These are phyloP conservation scores for Aphelenchoides fujianensis DNA, from an alignment of 1,140 invertebrate genomes.

Conservation along the genomic window DNA sequence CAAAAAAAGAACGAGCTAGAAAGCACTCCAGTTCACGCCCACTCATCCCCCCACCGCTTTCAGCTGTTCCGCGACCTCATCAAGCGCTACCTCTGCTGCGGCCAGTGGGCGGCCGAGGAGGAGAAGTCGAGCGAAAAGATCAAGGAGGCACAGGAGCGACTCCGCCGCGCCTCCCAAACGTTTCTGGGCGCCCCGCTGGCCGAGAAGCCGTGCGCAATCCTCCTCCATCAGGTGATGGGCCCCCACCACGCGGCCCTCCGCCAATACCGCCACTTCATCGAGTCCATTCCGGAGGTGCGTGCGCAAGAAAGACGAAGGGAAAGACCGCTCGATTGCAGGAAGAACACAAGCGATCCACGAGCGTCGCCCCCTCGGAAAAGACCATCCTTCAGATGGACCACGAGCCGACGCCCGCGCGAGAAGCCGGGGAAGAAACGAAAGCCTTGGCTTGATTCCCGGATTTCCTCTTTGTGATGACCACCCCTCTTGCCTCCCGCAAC, in stretches of 20 bases:
- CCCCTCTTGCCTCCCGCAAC: too few species aligned
- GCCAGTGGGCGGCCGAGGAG: constrained; percentile 7
- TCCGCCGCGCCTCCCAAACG: constrained; percentile 32
- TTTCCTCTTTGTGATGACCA: too few species aligned
- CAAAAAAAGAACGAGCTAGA: background rate
- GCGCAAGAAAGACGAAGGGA: too few species aligned
- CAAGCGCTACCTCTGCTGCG: constrained; percentile 36
- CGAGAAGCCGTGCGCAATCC: background rate
- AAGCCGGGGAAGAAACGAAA: too few species aligned
- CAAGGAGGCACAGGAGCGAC: constrained; percentile 37
- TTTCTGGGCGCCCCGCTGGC: constrained; percentile 32
- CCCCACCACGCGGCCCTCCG: background rate
- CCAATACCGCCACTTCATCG: background rate
- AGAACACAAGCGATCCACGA: background rate
- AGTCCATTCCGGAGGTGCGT: constrained; percentile 7
- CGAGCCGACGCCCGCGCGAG: too few species aligned
- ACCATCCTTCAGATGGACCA: background rate
- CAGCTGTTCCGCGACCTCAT: constrained; percentile 49
- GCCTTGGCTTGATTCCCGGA: too few species aligned
- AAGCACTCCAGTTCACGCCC: background rate
- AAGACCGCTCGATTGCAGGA: too few species aligned
- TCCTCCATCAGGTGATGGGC: constrained; percentile 26
- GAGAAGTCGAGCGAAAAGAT: constrained; percentile 29
- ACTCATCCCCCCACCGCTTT: too few species aligned
- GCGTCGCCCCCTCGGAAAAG: constrained; percentile 10